Percentiles rank a stretch among this genome's conserved stretches.
Evolutionary conservation across 1,140 invertebrate species (phyloP).

Genomic region (Phymastichus coffea): DNA sequence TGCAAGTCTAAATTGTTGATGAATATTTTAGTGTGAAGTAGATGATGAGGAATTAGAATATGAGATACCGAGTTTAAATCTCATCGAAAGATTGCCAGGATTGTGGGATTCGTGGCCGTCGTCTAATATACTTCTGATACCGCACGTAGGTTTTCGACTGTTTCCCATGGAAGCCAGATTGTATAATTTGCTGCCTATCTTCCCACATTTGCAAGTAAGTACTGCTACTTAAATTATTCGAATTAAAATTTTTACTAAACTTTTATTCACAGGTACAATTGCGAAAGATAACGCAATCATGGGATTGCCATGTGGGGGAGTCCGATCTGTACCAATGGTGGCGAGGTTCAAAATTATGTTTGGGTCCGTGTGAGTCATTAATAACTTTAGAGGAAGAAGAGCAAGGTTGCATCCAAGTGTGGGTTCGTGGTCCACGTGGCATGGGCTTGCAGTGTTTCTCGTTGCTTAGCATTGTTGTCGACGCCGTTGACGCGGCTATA

Average conservation of each 20-base stretch:
- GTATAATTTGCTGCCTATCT: conserved; percentile 67
- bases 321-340: conserved; percentile 80
- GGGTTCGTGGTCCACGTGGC: conserved; percentile 69
- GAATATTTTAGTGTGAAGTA: conserved; percentile 64
- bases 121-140: conserved; percentile 56
- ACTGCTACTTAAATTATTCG: conserved; percentile 3
- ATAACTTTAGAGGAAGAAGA: conserved; percentile 68
- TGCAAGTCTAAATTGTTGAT: too few species aligned
- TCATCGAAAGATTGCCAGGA: conserved; percentile 71
- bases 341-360: conserved; percentile 75
- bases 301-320: conserved; percentile 63
- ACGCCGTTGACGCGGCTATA: conserved; percentile 68
- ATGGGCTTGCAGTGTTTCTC: conserved; percentile 66
- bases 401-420: conserved; percentile 69
- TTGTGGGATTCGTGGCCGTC: conserved; percentile 71
- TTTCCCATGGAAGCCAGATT: conserved; percentile 60
- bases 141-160: conserved; percentile 71
- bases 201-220: conserved; percentile 69
- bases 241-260: neutral
- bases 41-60: conserved; percentile 74
- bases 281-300: conserved; percentile 59
- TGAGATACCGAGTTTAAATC: conserved; percentile 81
- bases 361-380: conserved; percentile 71
- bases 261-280: conserved; percentile 54
- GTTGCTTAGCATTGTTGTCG: conserved; percentile 74